These are phyloP conservation scores for Glomeris maerens DNA, from an alignment of 1,140 invertebrate genomes.

Conservation along the genomic window DNA sequence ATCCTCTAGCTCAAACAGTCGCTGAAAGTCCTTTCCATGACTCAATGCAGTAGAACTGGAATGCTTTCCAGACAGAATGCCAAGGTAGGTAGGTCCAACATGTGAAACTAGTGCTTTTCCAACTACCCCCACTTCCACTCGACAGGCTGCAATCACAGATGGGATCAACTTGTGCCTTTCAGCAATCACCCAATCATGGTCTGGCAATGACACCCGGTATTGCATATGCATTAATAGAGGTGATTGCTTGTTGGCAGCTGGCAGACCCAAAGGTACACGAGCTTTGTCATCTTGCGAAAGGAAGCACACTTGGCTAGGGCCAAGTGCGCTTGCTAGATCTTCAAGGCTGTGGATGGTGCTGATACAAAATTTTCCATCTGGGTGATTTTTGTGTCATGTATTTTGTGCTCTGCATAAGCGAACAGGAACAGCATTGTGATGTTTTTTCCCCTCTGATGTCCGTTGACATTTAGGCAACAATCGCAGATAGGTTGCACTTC, in stretches of 20 bases:
- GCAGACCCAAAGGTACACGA: slow-evolving; percentile 29
- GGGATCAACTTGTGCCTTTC: slow-evolving; percentile 26
- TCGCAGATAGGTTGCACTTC: slow-evolving; percentile 14
- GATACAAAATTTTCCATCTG: slow-evolving; percentile 19
- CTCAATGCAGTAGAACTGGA: slow-evolving; percentile 18
- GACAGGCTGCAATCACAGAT: slow-evolving; percentile 27
- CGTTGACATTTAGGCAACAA: slow-evolving; percentile 19
- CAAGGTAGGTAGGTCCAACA: slow-evolving; percentile 30
- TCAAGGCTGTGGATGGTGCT: slow-evolving; percentile 18
- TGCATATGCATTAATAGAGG: slow-evolving; percentile 30
- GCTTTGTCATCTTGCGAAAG: slow-evolving; percentile 26
- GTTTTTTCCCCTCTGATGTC: slow-evolving; percentile 20
- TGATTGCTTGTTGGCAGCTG: slow-evolving; percentile 31
- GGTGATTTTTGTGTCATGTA: slow-evolving; percentile 17
- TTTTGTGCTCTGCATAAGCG: slow-evolving; percentile 20
- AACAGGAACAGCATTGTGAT: slow-evolving; percentile 22
- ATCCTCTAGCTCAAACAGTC: no score
- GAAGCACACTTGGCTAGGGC: slow-evolving; percentile 19
- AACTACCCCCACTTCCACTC: slow-evolving; percentile 23
- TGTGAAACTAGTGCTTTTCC: slow-evolving; percentile 23
- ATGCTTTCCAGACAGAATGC: slow-evolving; percentile 27
- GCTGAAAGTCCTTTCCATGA: no score
- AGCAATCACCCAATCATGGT: slow-evolving; percentile 33
- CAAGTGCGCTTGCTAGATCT: slow-evolving; percentile 16
- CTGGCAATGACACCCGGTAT: slow-evolving; percentile 28